Evolutionary conservation across 1,140 invertebrate genomes (phyloP).

Genomic region (Ostrea denselamellosa): DNA sequence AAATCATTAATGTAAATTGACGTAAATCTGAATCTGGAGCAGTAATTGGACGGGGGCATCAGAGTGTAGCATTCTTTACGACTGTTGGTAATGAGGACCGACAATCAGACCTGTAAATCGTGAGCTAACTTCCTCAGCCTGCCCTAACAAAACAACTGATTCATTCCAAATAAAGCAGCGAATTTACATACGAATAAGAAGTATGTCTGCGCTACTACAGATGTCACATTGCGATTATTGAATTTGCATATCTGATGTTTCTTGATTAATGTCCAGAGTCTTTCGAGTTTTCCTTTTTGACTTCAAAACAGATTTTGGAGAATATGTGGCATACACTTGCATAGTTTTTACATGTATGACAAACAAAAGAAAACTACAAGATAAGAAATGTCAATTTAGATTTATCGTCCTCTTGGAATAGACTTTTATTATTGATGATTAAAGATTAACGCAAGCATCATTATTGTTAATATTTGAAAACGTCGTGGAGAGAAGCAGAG

Average conservation of each 20-base stretch:
- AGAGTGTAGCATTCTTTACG: slow-evolving; percentile 7
- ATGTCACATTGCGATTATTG: slow-evolving; percentile 4
- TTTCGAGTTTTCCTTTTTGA: too few relatives aligned
- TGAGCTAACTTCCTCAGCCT: neutral
- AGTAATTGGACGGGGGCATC: neutral
- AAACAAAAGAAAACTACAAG: too few relatives aligned
- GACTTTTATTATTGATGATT: too few relatives aligned
- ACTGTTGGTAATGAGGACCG: neutral
- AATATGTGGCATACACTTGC: too few relatives aligned
- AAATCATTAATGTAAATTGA: slow-evolving; percentile 28
- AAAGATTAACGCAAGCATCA: too few relatives aligned
- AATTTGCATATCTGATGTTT: slow-evolving; percentile 14
- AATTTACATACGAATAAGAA: slow-evolving; percentile 10
- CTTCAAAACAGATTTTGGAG: too few relatives aligned
- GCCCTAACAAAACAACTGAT: neutral
- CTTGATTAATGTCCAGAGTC: neutral
- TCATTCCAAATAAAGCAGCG: neutral
- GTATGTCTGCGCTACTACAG: neutral
- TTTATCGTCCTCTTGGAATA: too few relatives aligned
- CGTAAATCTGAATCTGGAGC: slow-evolving; percentile 32
- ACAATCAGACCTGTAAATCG: neutral
- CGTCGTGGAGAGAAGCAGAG: too few relatives aligned
- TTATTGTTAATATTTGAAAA: too few relatives aligned
- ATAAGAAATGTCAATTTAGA: too few relatives aligned
- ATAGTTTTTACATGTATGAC: too few relatives aligned